Percentiles rank a stretch among this genome's conserved stretches.
These are phyloP conservation scores for Orthosia cruda DNA, from an alignment of 2,888 invertebrate species.

Conservation along the genomic window DNA sequence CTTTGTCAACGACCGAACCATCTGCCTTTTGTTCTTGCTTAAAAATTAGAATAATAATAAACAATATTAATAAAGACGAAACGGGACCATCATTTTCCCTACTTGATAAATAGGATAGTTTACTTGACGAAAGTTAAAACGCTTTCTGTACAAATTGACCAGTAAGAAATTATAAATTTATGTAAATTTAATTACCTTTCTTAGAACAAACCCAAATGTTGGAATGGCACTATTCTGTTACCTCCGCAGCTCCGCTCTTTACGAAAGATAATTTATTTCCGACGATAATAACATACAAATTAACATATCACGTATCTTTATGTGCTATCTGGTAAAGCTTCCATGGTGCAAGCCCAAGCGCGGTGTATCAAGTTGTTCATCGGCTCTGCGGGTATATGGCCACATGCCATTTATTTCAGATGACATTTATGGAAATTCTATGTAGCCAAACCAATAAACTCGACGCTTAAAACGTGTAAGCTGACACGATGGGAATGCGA, in stretches of 20 bases:
- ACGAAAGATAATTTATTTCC: slow-evolving; percentile 75
- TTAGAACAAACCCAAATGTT: slow-evolving; percentile 47
- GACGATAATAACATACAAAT: slow-evolving; percentile 80
- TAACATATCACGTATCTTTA: slow-evolving; percentile 83
- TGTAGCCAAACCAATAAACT: slow-evolving; percentile 82
- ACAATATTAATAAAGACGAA: slow-evolving; percentile 76
- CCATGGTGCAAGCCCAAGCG: slow-evolving; percentile 59
- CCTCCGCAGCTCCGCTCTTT: slow-evolving; percentile 14
- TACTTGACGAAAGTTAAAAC: slow-evolving; percentile 52
- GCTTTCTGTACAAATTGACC: slow-evolving; percentile 39
- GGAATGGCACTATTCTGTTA: slow-evolving; percentile 11
- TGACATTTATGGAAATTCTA: slow-evolving; percentile 88
- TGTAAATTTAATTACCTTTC: slow-evolving; percentile 41
- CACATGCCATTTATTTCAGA: slow-evolving; percentile 83
- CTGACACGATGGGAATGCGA: slow-evolving; percentile 70
- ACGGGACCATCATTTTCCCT: slow-evolving; percentile 73
- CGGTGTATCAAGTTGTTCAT: slow-evolving; percentile 72
- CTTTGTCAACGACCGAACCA: slow-evolving; percentile 85
- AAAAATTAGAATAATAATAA: slow-evolving; percentile 89
- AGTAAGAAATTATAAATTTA: slow-evolving; percentile 51
- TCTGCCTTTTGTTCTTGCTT: slow-evolving; percentile 88
- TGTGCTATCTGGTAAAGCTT: slow-evolving; percentile 74
- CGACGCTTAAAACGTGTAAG: slow-evolving; percentile 80
- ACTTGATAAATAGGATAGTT: slow-evolving; percentile 66
- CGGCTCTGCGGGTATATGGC: slow-evolving; percentile 67